These are phyloP conservation scores for Peromyscus nudipes DNA, from an alignment of 2,797 vertebrate genomes.

Conservation along the genomic window DNA sequence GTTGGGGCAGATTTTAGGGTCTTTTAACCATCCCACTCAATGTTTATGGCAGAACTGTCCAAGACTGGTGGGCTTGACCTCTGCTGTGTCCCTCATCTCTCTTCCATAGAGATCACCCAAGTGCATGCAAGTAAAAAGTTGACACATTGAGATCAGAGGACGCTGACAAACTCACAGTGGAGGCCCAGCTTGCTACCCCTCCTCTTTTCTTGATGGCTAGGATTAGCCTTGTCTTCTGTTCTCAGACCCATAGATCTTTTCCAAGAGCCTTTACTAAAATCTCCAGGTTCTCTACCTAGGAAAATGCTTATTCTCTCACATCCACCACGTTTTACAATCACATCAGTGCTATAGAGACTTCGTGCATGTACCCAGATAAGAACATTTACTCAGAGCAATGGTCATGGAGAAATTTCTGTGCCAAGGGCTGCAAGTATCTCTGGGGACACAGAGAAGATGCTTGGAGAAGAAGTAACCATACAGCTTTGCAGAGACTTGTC, in stretches of 20 bases:
- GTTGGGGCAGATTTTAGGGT: neutral
- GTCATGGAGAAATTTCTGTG: neutral
- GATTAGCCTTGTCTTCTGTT: neutral
- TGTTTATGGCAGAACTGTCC: neutral
- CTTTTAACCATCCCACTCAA: neutral
- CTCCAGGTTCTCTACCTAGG: neutral
- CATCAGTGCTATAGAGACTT: neutral
- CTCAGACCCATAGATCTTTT: neutral
- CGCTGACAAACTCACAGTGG: neutral
- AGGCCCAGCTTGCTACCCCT: neutral
- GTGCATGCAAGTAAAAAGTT: neutral
- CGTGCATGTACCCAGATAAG: rapidly evolving
- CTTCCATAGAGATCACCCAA: too few species aligned
- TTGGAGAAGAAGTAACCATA: neutral
- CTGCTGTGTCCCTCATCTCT: neutral
- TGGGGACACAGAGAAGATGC: neutral
- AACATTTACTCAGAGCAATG: neutral
- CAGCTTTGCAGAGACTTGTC: neutral
- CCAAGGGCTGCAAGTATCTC: neutral
- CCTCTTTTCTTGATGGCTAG: neutral
- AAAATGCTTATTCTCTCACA: neutral
- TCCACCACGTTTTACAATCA: neutral
- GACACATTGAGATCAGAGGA: neutral
- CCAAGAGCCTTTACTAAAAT: neutral
- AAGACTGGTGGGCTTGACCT: neutral